Evolutionary conservation across 2,113 vertebrate species (phyloP), one percentile per base, ranked within the genome.

Genomic region (Seriola aureovittata): DNA sequence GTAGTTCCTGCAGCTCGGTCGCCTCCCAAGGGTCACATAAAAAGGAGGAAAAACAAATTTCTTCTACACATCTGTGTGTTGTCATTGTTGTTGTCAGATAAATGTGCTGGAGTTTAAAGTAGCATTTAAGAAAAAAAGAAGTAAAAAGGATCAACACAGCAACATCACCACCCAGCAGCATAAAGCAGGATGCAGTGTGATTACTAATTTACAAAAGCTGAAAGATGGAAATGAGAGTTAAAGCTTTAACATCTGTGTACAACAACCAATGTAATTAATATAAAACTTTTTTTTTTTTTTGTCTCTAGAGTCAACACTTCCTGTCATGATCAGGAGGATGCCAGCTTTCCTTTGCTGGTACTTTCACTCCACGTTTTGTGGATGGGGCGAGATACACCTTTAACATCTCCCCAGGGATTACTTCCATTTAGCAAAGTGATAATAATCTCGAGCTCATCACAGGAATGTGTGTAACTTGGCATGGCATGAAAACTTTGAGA

Each of bases 391-490:
- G 46, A 25, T 57, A 81, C 84, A 75, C 76, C 70, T 77, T 65
- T 69, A 85, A 83, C 50, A 75, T 66, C 52, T 90, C 85, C 64
- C 40, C 12, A 2, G 71, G 85, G 85, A 90, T 91, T 86, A 88
- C 71, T 83, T 86, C 80, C 85, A 89, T 19, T 89, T 91, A 89
- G 54, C 77, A 69, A 72, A 87, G 82, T 87, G 89, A 87, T 91
- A 88, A 88, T 80, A 84, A 93, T 93, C 89, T 89, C 4, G 14
- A 87, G 48, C 70, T 82, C 70, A 71, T 89, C 50, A 38, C 71
- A 84, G 90, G 85, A 93, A 91, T 94, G 89, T 80, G 82, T 85
- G 80, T 80, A 70, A 80, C 78, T 89, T 93, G 89, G 86, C 82
- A 79, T 67, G 40, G 44, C 72, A 91, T 91, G 58, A 92, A 89